Evolutionary conservation across 2,888 invertebrate species (phyloP).

Genomic region (Tyria jacobaeae): DNA sequence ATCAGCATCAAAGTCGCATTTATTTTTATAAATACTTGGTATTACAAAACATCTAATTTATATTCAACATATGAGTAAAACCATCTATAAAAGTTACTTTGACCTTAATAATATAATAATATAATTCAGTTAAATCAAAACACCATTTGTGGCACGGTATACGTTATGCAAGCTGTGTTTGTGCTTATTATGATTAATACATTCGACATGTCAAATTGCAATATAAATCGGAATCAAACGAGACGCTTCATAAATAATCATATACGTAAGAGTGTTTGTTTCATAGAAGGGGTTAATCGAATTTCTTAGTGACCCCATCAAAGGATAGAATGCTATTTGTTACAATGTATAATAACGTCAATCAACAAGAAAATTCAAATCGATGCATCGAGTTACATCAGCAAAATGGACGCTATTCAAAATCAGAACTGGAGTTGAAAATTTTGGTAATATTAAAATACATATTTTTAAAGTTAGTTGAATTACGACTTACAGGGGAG

Average conservation of each 20-base stretch:
- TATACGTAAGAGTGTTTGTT: conserved; percentile 57
- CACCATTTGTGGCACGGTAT: conserved; percentile 32
- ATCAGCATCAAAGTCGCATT: background rate
- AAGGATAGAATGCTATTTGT: conserved; percentile 66
- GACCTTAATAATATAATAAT: background rate
- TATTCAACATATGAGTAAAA: background rate
- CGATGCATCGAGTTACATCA: conserved; percentile 62
- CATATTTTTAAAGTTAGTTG: background rate
- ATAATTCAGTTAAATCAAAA: conserved; percentile 21
- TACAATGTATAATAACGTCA: conserved; percentile 65
- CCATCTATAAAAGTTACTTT: background rate
- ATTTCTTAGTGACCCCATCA: conserved; percentile 65
- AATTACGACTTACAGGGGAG: background rate
- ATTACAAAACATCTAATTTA: background rate
- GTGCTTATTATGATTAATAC: conserved; percentile 37
- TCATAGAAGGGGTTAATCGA: conserved; percentile 67
- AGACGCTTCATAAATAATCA: conserved; percentile 54
- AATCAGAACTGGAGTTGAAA: background rate
- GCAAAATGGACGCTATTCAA: conserved; percentile 1
- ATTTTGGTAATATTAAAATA: background rate
- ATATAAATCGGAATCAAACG: conserved; percentile 44
- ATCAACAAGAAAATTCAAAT: conserved; percentile 62
- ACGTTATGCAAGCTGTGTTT: conserved; percentile 39
- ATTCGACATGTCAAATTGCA: conserved; percentile 39
- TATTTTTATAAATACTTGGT: background rate